Percentiles rank a stretch among this genome's conserved stretches.
Evolutionary conservation across 2,113 vertebrate species (phyloP).

Genomic region (Platycercus adscitus): DNA sequence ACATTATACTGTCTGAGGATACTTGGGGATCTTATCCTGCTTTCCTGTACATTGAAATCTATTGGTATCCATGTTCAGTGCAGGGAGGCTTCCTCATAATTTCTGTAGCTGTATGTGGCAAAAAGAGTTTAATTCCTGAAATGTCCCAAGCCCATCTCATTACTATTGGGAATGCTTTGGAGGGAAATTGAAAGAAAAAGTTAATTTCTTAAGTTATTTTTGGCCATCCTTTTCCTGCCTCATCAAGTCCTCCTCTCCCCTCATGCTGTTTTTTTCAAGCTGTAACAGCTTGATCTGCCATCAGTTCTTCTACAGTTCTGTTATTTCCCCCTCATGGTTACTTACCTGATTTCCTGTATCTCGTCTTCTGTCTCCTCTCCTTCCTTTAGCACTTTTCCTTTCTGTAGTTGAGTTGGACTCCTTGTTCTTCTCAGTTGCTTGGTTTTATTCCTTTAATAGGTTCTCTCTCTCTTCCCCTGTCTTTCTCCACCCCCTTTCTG

Average conservation of each 20-base stretch:
- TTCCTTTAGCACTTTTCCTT: neutral
- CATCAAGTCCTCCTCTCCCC: neutral
- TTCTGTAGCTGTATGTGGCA: neutral
- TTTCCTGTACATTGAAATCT: neutral
- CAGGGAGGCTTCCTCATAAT: neutral
- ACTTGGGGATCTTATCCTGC: neutral
- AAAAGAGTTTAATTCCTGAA: neutral
- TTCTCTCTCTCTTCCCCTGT: slow-evolving; percentile 42
- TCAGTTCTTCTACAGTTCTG: neutral
- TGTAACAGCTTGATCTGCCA: neutral
- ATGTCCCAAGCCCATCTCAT: neutral
- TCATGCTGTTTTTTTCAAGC: neutral
- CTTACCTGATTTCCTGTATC: slow-evolving; percentile 64
- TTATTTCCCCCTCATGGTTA: neutral
- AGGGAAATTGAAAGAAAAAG: neutral
- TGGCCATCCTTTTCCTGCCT: neutral
- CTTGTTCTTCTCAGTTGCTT: slow-evolving; percentile 2
- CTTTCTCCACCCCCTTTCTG: slow-evolving; percentile 58
- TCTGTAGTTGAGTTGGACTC: neutral
- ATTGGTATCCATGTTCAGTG: neutral
- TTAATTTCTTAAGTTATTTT: neutral
- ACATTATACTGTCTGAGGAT: neutral
- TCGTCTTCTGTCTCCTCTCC: slow-evolving; percentile 17
- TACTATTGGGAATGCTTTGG: neutral
- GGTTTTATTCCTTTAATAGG: slow-evolving; percentile 46